Base-by-base conservation (phyloP, 53 echinoderm and acorn worm species). In the Antedon mediterranea region DNA sequence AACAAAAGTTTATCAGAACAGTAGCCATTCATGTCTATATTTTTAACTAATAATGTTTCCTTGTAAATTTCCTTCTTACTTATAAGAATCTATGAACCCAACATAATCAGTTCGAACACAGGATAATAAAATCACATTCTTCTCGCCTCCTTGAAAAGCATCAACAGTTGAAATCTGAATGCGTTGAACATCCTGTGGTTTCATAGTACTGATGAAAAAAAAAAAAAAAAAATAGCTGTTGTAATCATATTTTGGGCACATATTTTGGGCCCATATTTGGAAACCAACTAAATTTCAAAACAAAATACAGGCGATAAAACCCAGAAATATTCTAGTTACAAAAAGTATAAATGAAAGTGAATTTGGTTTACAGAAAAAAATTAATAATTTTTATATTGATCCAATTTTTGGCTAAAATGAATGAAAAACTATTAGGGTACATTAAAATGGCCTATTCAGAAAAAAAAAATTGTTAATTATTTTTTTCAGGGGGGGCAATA, bases 61-160 rank as follows among this genome's bases (percentile, higher is more conserved):
- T 37, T 6, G 4, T 6, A 4, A 6, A 37, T 4, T 37, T 34
- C 78, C 14, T 23, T 73, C 92, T 82, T 85, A 97, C 97, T 97
- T 97, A 79, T 97, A 92, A 28, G 91, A 97, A 34, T 92, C 97
- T 29, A 88, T 88, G 82, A 97, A 97, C 26, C 97, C 97, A 80
- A 92, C 88, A 74, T 85, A 88, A 73, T 97, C 90, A 11, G 97
- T 90, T 76, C 97, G 83, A 33, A 97, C 97, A 84, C 92, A 97
- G 70, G 97, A 97, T 43, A 97, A 72, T 81, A 97, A 89, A 83
- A 97, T 88, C 77, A 92, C 86, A 32, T 79, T 86, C 74, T 97
- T 97, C 83, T 97, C 97, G 34, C 97, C 97, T 30, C 97, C 97
- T 78, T 97, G 97, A 74, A 97, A 97, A 18, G 97, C 97, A 88